Evolutionary conservation across 1,140 invertebrate species (phyloP).

Genomic region (Pectinophora gossypiella): DNA sequence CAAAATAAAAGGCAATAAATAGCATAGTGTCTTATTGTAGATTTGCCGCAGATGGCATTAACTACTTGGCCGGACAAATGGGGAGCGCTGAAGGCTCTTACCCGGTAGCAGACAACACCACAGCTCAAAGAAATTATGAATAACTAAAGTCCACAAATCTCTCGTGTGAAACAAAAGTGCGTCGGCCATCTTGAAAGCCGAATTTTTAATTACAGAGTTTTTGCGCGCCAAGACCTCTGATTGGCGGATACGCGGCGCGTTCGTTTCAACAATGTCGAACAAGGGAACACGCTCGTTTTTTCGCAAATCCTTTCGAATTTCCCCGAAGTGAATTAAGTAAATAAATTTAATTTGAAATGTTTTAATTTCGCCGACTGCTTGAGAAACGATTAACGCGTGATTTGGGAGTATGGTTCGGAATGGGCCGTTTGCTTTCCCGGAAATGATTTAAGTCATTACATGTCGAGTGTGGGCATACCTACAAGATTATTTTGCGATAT

Average conservation of each 20-base stretch:
- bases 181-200: slow-evolving; percentile 42
- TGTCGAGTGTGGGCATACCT: no score
- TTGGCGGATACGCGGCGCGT: slow-evolving; percentile 23
- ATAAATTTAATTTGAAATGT: slow-evolving; percentile 41
- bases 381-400: background rate
- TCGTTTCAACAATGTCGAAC: background rate
- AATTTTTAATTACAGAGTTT: slow-evolving; percentile 52
- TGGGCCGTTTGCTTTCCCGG: no score
- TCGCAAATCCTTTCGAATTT: slow-evolving; percentile 18
- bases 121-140: no score
- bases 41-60: no score
- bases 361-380: slow-evolving; percentile 31
- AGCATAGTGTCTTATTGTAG: no score
- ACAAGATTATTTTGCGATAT: no score
- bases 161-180: no score
- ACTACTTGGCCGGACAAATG: no score
- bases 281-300: slow-evolving; percentile 24
- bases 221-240: slow-evolving; percentile 15
- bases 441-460: background rate
- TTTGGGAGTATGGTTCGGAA: background rate
- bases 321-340: slow-evolving; percentile 43
- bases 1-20: no score
- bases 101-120: no score
- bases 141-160: no score
- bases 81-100: no score